Evolutionary conservation across 1,140 invertebrate species (phyloP).

Genomic region (Aphaenogaster rudis): DNA sequence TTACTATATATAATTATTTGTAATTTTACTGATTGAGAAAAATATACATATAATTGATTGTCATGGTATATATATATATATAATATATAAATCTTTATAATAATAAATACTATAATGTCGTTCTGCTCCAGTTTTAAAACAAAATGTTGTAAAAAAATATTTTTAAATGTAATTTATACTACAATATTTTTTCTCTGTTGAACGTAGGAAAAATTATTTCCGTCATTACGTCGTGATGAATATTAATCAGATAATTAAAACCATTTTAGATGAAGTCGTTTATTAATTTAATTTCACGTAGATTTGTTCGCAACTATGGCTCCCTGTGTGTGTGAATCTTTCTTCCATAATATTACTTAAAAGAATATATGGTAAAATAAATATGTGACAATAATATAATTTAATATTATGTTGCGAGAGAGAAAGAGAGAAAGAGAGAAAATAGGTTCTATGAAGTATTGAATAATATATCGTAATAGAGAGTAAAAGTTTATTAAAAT

Average conservation of each 20-base stretch:
- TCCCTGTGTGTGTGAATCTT: background rate
- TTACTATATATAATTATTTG: background rate
- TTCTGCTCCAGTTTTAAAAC: too few relatives aligned
- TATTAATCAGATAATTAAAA: too few relatives aligned
- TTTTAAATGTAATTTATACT: too few relatives aligned
- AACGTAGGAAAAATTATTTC: too few relatives aligned
- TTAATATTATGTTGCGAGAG: background rate
- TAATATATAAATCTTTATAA: too few relatives aligned
- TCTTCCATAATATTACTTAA: background rate
- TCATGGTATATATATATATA: too few relatives aligned
- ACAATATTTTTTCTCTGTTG: too few relatives aligned
- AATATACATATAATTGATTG: too few relatives aligned
- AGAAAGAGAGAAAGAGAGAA: background rate
- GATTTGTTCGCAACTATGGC: background rate
- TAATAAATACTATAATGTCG: too few relatives aligned
- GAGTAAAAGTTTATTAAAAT: constrained; percentile 6
- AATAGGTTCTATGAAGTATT: background rate
- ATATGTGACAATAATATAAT: background rate
- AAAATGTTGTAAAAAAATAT: too few relatives aligned
- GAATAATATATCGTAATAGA: constrained; percentile 7
- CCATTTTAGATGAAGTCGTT: background rate
- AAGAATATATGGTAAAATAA: background rate
- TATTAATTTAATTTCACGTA: background rate
- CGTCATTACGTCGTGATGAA: too few relatives aligned
- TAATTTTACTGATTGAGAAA: too few relatives aligned